Percentiles rank a stretch among this genome's conserved stretches.
These are phyloP conservation scores for Ptilonorhynchus violaceus DNA, from an alignment of 2,113 vertebrate species.

Conservation along the genomic window DNA sequence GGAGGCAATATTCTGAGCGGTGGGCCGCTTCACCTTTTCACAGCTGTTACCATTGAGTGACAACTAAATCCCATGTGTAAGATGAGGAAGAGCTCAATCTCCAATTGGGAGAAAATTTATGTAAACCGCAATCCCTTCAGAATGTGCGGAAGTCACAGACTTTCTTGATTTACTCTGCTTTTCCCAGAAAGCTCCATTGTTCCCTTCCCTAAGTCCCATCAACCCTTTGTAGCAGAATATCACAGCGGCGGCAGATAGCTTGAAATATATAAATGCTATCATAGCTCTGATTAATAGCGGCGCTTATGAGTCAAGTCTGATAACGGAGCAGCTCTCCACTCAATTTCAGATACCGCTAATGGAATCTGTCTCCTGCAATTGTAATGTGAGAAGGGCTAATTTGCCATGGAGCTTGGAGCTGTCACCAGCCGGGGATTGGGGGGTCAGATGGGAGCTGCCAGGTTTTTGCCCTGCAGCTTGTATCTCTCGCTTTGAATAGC, in stretches of 20 bases:
- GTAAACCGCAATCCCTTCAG: constrained; percentile 90
- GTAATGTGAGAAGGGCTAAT: constrained; percentile 99
- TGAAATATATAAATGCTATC: constrained; percentile 99
- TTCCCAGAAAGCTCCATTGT: constrained; percentile 99
- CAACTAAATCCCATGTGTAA: constrained; percentile 96
- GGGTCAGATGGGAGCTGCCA: constrained; percentile 99
- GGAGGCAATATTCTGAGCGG: constrained; percentile 91
- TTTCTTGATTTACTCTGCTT: constrained; percentile 99
- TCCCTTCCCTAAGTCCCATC: constrained; percentile 99
- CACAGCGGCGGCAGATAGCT: constrained; percentile 99
- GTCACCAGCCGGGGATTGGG: constrained; percentile 99
- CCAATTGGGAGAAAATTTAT: constrained; percentile 92
- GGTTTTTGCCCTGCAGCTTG: constrained; percentile 99
- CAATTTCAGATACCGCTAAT: constrained; percentile 99
- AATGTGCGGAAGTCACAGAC: constrained; percentile 94
- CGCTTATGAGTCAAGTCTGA: constrained; percentile 99
- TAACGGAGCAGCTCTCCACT: constrained; percentile 99
- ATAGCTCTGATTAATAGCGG: constrained; percentile 99
- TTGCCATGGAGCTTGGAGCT: constrained; percentile 99
- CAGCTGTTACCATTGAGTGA: constrained; percentile 92
- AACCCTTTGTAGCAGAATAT: constrained; percentile 99
- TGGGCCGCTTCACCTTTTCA: constrained; percentile 94
- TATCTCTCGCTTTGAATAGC: constrained; percentile 99
- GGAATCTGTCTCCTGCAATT: constrained; percentile 99
- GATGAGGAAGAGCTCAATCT: constrained; percentile 93